Percentiles rank a stretch among this genome's conserved stretches.
These are phyloP conservation scores for Oligia latruncula DNA, from an alignment of 2,888 invertebrate genomes.

Conservation along the genomic window DNA sequence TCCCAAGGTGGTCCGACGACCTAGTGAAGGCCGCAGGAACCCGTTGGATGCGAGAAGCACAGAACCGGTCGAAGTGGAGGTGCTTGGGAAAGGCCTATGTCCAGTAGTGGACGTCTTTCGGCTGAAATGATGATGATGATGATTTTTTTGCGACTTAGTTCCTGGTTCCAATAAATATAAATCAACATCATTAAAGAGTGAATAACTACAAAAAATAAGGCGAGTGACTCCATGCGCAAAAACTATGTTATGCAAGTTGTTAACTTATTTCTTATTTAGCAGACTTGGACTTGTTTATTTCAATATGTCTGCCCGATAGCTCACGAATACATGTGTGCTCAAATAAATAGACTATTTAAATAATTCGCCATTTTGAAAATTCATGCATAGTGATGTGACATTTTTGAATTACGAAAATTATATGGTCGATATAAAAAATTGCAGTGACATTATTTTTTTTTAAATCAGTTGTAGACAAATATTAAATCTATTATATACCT, in stretches of 20 bases:
- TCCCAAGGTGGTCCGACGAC: too few species aligned
- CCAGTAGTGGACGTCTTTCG: too few species aligned
- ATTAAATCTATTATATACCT: background rate
- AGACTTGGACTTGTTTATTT: constrained; percentile 51
- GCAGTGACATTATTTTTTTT: background rate
- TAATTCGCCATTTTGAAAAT: constrained; percentile 30
- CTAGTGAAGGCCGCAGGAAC: too few species aligned
- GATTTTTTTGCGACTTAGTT: background rate
- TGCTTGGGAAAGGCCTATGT: too few species aligned
- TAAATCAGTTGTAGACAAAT: background rate
- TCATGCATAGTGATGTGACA: constrained; percentile 19
- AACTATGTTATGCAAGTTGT: constrained; percentile 20
- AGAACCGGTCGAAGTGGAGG: too few species aligned
- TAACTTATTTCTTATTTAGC: constrained; percentile 18
- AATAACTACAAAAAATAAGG: background rate
- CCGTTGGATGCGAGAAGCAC: too few species aligned
- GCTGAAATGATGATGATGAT: too few species aligned
- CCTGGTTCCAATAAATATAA: background rate
- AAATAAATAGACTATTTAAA: constrained; percentile 5
- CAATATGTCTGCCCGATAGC: constrained; percentile 38
- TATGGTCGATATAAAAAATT: constrained; percentile 7
- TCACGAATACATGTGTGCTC: constrained; percentile 44
- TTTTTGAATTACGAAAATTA: constrained; percentile 5
- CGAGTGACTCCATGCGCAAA: constrained; percentile 8
- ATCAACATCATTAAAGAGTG: background rate